Evolutionary conservation across 2,113 vertebrate species (phyloP).

Genomic region (Paradoxurus hermaphroditus): DNA sequence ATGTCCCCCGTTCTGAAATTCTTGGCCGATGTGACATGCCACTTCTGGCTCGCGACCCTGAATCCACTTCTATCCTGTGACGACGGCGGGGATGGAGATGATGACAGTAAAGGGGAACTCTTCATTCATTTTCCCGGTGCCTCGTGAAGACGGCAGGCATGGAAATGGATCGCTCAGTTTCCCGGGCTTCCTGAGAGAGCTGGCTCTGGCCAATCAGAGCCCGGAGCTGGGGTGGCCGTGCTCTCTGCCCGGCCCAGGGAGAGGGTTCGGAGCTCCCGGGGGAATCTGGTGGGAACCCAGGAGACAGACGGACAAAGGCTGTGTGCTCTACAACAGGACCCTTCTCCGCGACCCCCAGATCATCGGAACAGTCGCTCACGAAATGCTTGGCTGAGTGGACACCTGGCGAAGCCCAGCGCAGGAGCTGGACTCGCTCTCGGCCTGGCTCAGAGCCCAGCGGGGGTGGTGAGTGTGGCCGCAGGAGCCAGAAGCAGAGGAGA

Average conservation of each 20-base stretch:
- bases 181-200: neutral
- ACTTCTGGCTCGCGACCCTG: neutral
- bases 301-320: neutral
- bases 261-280: neutral
- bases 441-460: neutral
- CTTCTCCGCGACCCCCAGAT: neutral
- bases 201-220: neutral
- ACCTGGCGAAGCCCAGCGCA: neutral
- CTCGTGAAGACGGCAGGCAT: neutral
- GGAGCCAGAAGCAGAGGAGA: neutral
- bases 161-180: neutral
- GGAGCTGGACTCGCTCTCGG: neutral
- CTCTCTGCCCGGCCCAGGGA: neutral
- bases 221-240: neutral
- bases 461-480: rapidly evolving
- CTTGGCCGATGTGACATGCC: neutral
- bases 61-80: neutral
- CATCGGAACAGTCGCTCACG: neutral
- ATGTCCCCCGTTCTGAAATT: neutral
- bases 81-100: neutral
- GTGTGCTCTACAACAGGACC: neutral
- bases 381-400: neutral
- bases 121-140: neutral
- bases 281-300: neutral
- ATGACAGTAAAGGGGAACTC: neutral